phyloP scores from a whole-genome alignment of 2,113 vertebrate species.

The Anoplopoma fimbria region DNA sequence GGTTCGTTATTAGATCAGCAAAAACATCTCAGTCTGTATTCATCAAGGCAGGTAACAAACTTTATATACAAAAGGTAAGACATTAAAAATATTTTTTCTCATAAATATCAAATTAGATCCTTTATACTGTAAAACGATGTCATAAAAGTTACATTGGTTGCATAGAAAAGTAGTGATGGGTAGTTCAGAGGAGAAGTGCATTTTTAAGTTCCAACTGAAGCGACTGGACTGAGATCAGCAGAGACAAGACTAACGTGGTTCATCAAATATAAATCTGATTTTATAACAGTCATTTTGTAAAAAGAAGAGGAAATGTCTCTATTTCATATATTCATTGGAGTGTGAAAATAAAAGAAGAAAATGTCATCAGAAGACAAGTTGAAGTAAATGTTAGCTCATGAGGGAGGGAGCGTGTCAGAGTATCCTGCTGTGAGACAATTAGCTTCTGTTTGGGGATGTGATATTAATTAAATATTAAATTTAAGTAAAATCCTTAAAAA shows the following conservation, averaged over 20 bases:
- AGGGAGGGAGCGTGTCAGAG: neutral
- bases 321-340: neutral
- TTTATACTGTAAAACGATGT: conserved; percentile 86
- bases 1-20: conserved; percentile 61
- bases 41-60: conserved; percentile 70
- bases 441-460: neutral
- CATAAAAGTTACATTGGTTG: conserved; percentile 85
- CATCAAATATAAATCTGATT: neutral
- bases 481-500: neutral
- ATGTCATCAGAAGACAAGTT: neutral
- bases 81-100: conserved; percentile 81
- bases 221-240: conserved; percentile 43
- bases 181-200: conserved; percentile 36
- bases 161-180: conserved; percentile 88
- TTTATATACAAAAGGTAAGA: conserved; percentile 90
- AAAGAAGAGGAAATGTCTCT: neutral
- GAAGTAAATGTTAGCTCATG: neutral
- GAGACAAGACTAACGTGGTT: neutral
- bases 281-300: neutral
- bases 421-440: neutral
- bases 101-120: conserved; percentile 97
- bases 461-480: neutral
- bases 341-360: neutral
- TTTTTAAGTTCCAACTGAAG: conserved; percentile 62
- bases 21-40: conserved; percentile 56